Evolutionary conservation across 2,888 invertebrate species (phyloP).

Genomic region (Smittia aterrima): DNA sequence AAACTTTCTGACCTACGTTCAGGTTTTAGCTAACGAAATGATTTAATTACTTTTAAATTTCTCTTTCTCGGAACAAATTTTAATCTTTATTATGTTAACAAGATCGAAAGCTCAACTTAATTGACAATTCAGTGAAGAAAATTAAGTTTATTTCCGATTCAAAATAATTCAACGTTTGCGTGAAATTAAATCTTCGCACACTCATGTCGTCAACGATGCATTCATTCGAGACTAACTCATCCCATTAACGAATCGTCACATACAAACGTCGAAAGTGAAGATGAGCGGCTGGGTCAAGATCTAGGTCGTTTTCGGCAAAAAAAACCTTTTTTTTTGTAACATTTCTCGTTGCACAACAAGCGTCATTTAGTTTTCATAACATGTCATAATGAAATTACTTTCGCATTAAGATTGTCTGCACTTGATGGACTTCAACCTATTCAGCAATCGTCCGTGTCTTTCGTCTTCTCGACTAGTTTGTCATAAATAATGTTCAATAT

Average conservation of each 20-base stretch:
- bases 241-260: too few species aligned
- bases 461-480: not conserved
- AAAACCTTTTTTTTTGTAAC: not conserved
- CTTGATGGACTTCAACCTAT: not conserved
- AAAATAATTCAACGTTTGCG: too few species aligned
- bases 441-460: not conserved
- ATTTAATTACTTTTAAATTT: too few species aligned
- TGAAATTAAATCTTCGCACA: too few species aligned
- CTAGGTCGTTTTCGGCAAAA: conserved; percentile 2
- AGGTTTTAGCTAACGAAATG: too few species aligned
- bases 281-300: conserved; percentile 17
- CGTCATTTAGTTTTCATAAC: not conserved
- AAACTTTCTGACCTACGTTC: too few species aligned
- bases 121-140: too few species aligned
- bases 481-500: conserved; percentile 56
- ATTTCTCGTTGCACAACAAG: not conserved
- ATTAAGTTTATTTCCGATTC: not conserved
- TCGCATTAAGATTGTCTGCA: not conserved
- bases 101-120: too few species aligned
- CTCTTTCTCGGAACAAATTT: too few species aligned
- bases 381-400: not conserved
- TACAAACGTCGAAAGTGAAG: not conserved
- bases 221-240: too few species aligned
- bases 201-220: too few species aligned
- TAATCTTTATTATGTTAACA: too few species aligned